Base-by-base conservation (phyloP, 2,797 vertebrate genomes). In the Labeo calbasu region DNA sequence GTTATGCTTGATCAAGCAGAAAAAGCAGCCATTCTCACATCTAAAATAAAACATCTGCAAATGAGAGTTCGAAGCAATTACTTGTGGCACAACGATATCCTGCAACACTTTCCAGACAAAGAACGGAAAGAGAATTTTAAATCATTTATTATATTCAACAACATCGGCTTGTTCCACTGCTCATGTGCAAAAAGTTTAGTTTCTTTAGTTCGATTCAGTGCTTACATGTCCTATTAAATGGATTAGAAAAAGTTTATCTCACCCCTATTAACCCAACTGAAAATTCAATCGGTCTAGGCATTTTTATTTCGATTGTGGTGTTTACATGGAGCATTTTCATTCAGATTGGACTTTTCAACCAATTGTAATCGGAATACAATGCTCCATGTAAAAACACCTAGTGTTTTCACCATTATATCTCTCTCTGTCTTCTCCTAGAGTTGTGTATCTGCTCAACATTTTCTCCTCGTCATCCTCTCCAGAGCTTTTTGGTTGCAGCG, bases 401-500 rank as follows among this genome's bases (percentile, higher is more conserved):
- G n/a, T 25, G 23, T 61, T 61, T 13, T 61, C 12, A 14, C 59
- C 23, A n/a, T 57, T 55, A 55, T 19, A 55, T 63, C 59, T 28
- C 21, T 59, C 23, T 28, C 61, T 5, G 21, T 23, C 55, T 59
- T 12, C 55, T 5, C n/a, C 21, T 59, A 19, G 25, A 36, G 71
- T 8, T 36, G 10, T 59, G 8, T 13, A 66, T 83, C 53, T 28
- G 19, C 76, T 79, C 51, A 69, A 50, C 13, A 50, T n/a, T 10
- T 61, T 50, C 53, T 77, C 46, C 72, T 15, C 9, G 23, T 28
- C 50, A 50, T 50, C 5, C 21, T 79, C 87, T 89, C 89, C 83
- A 78, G 81, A 87, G 89, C 87, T 84, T 89, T 88, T 66, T 86
- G 88, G 85, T 88, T 86, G 85, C 80, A 40, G 77, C 87, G 68